Base-by-base conservation (phyloP, 92 coral and sea anemone species). In the Epizoanthus ramosus region DNA sequence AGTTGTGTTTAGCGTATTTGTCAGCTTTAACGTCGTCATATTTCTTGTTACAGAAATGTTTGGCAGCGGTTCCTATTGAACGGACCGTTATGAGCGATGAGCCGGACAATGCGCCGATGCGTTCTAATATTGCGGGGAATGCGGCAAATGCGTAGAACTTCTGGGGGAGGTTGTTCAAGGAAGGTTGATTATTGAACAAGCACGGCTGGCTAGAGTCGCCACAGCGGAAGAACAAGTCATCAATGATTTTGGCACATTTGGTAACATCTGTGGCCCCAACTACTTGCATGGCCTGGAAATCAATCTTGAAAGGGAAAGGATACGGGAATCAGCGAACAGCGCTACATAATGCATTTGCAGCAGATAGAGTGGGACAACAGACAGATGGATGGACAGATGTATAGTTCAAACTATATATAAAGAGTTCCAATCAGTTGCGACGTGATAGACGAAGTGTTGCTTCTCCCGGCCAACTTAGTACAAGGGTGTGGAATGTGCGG, bases 101-200 rank as follows among this genome's bases (percentile, higher is more conserved):
- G 12, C 68, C 61, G 17, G 67, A 53, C 22, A 85, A 3, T 4
- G 88, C 88, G 39, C 88, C 88, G 12, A 85, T 67, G 10, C 79
- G 75, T 14, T 76, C 80, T 33, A 76, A 60, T 14, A 85, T 31
- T 10, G 60, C 24, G 47, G 67, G 53, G 52, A 85, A 85, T 13
- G 73, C 71, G 22, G 88, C 76, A 57, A 85, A 76, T 1, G 88
- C 88, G 33, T 75, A 31, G 9, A 76, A 68, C 58, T 58, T 60
- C 31, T 16, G 23, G 5, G 61, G 41, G n/a, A 63, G 63, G 31
- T 75, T 74, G 33, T 57, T 39, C 43, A 73, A 25, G 41, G 43
- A 52, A 2, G 79, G 79, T 19, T 73, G 17, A 8, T 53, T 23
- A 21, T 50, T 13, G 37, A 85, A 85, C 31, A 63, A 52, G 53